Conservation (phyloP, 2,797 vertebrate genomes). For the Erethizon dorsatum region DNA sequence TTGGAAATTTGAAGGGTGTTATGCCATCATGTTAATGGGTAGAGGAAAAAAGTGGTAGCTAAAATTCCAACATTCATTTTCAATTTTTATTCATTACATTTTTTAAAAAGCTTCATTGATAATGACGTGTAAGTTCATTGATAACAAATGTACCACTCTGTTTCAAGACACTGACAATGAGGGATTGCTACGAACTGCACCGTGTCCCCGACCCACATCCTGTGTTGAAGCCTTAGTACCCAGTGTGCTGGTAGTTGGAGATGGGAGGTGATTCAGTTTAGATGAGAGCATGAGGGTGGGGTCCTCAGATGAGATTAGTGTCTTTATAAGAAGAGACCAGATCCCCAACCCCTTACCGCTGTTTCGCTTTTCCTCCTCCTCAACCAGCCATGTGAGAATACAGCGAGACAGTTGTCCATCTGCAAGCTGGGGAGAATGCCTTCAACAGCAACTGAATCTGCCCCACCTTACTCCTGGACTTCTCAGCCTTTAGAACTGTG, state of each 20-base stretch:
- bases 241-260: neutral
- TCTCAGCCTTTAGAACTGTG: neutral
- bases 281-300: neutral
- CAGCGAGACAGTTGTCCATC: neutral
- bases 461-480: neutral
- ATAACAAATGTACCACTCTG: neutral
- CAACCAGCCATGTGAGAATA: neutral
- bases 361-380: neutral
- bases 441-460: neutral
- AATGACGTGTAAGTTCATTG: neutral
- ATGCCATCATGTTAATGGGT: neutral
- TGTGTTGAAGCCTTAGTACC: neutral
- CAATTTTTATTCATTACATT: neutral
- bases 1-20: neutral
- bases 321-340: neutral
- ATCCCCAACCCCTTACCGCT: rapidly evolving
- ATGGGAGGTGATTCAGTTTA: neutral
- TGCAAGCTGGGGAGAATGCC: neutral
- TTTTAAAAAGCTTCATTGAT: neutral
- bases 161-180: neutral
- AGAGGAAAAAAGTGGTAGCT: neutral
- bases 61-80: neutral
- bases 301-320: neutral
- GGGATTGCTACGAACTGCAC: neutral
- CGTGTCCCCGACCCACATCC: neutral